A percentile compares a stretch with the other conserved stretches of the same genome.
Conservation (phyloP, 2,113 vertebrate genomes). For the Fregetta grallaria region DNA sequence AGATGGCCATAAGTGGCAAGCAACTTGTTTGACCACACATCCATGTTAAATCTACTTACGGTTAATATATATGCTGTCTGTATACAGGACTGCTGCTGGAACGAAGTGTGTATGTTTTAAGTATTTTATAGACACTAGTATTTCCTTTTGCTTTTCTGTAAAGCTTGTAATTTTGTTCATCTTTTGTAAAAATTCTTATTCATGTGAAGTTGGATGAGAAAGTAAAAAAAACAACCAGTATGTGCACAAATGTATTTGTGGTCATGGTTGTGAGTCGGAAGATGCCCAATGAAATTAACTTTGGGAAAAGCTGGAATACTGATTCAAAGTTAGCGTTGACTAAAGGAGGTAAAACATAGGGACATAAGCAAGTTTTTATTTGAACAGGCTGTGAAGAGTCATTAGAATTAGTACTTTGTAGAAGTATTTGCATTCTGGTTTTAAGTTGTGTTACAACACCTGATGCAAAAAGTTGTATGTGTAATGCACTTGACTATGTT, state of each 20-base stretch:
- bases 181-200: conserved; percentile 27
- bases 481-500: conserved; percentile 24
- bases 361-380: neutral
- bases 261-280: neutral
- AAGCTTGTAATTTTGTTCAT: conserved; percentile 43
- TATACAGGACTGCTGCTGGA: conserved; percentile 36
- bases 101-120: neutral
- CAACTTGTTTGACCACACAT: neutral
- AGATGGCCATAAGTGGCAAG: neutral
- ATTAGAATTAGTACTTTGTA: neutral
- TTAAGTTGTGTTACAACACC: neutral
- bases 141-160: conserved; percentile 38
- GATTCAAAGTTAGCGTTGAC: neutral
- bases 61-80: neutral
- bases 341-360: neutral
- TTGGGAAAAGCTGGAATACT: conserved; percentile 42
- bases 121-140: neutral
- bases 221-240: neutral
- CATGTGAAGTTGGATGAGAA: neutral
- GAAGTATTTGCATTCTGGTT: neutral
- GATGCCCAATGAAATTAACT: neutral
- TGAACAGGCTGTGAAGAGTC: neutral
- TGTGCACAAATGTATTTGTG: neutral
- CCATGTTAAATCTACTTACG: neutral
- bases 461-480: neutral